phyloP scores from a whole-genome alignment of 2,797 vertebrate genomes.

The Neopelma chrysocephalum region DNA sequence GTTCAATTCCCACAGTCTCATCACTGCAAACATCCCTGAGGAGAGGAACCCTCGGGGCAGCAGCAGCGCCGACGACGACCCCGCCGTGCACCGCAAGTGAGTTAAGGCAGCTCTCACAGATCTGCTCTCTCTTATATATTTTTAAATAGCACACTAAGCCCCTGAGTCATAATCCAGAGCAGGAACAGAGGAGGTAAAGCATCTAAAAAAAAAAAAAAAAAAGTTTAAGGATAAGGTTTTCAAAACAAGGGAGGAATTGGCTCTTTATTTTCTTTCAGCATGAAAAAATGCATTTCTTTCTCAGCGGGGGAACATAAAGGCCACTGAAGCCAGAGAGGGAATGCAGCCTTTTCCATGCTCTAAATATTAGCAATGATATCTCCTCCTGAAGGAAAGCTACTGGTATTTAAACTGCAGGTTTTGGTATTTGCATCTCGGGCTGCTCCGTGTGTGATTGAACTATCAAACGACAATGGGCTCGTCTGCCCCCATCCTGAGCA shows the following conservation, averaged over 20 bases:
- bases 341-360: background rate
- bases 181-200: background rate
- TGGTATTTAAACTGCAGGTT: slow-evolving; percentile 5
- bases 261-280: background rate
- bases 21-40: slow-evolving; percentile 92
- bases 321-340: background rate
- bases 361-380: background rate
- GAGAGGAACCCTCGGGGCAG: slow-evolving; percentile 86
- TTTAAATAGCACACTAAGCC: background rate
- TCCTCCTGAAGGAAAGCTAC: background rate
- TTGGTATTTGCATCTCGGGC: slow-evolving; percentile 32
- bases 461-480: background rate
- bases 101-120: background rate
- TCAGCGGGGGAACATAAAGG: background rate
- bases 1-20: slow-evolving; percentile 86
- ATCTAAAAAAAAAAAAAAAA: background rate
- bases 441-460: background rate
- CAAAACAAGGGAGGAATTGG: background rate
- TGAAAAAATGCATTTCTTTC: background rate
- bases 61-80: slow-evolving; percentile 88
- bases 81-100: slow-evolving; percentile 90
- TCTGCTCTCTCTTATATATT: background rate
- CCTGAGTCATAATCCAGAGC: background rate
- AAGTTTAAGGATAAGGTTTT: background rate
- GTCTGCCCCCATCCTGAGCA: background rate